These are phyloP conservation scores for Clivina fossor DNA, from an alignment of 2,888 invertebrate genomes.

Conservation along the genomic window DNA sequence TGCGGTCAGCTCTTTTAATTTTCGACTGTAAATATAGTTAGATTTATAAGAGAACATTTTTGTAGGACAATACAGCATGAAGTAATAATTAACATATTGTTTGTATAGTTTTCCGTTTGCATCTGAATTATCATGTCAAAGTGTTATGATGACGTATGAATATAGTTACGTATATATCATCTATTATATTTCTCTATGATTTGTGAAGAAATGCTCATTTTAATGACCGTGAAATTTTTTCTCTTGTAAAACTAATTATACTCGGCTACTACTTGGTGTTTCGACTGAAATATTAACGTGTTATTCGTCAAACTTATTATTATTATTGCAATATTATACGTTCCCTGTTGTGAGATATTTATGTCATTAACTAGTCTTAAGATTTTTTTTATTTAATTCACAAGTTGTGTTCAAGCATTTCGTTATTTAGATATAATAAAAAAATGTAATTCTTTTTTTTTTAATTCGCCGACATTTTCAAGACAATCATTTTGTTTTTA, in stretches of 20 bases:
- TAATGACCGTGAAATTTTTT: not conserved
- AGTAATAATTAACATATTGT: no score
- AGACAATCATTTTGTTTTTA: conserved; percentile 34
- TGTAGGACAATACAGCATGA: no score
- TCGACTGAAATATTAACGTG: conserved; percentile 28
- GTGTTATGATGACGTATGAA: no score
- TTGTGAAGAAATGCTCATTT: no score
- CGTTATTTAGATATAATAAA: conserved; percentile 11
- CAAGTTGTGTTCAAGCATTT: conserved; percentile 34
- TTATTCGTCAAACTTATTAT: conserved; percentile 15
- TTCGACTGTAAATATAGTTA: no score
- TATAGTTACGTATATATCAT: no score
- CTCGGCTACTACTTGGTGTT: conserved; percentile 18
- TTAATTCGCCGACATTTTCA: conserved; percentile 32
- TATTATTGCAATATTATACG: conserved; percentile 20
- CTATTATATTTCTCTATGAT: no score
- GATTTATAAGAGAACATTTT: no score
- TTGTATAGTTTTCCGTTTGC: no score
- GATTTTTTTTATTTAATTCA: conserved; percentile 26
- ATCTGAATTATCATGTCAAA: no score
- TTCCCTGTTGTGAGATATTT: conserved; percentile 33
- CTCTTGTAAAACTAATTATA: not conserved
- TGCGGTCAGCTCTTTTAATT: no score
- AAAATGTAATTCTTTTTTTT: no score
- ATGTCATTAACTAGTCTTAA: conserved; percentile 32